phyloP scores from a whole-genome alignment of 1,140 invertebrate species.

The Danaus melanippus region DNA sequence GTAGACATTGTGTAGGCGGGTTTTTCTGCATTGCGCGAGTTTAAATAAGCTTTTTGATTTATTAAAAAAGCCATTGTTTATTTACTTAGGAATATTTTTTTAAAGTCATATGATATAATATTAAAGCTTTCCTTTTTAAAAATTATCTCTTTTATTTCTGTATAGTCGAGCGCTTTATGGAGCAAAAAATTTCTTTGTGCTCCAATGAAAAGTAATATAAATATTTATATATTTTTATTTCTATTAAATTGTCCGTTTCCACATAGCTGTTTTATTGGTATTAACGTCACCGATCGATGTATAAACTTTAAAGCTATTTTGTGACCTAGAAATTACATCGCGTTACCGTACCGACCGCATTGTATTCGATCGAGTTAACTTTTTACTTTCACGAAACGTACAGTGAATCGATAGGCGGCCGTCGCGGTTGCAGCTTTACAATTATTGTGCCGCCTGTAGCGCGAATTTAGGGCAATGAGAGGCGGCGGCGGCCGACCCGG shows the following conservation, averaged over 20 bases:
- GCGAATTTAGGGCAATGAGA: slow-evolving; percentile 67
- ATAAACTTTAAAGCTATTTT: slow-evolving; percentile 51
- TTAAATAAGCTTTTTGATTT: slow-evolving; percentile 15
- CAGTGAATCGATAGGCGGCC: slow-evolving; percentile 62
- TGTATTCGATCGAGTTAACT: slow-evolving; percentile 64
- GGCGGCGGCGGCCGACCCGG: slow-evolving; percentile 45
- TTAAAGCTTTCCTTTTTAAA: too few relatives aligned
- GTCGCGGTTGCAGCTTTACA: slow-evolving; percentile 60
- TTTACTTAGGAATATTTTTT: too few relatives aligned
- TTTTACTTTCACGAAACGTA: slow-evolving; percentile 66
- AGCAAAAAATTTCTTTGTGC: too few relatives aligned
- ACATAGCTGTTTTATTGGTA: too few relatives aligned
- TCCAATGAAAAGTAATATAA: too few relatives aligned
- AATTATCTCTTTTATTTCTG: too few relatives aligned
- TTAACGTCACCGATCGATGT: slow-evolving; percentile 26
- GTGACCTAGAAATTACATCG: slow-evolving; percentile 54
- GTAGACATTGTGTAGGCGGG: slow-evolving; percentile 24
- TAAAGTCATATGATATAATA: too few relatives aligned
- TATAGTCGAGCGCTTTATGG: too few relatives aligned
- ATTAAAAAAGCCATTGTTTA: not conserved
- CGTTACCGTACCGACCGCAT: slow-evolving; percentile 56
- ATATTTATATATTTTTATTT: too few relatives aligned
- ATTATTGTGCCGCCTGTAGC: slow-evolving; percentile 63
- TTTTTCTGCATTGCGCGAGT: slow-evolving; percentile 23
- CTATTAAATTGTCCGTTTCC: too few relatives aligned